Conservation (phyloP, 2,113 vertebrate genomes). For the Diglossa brunneiventris region DNA sequence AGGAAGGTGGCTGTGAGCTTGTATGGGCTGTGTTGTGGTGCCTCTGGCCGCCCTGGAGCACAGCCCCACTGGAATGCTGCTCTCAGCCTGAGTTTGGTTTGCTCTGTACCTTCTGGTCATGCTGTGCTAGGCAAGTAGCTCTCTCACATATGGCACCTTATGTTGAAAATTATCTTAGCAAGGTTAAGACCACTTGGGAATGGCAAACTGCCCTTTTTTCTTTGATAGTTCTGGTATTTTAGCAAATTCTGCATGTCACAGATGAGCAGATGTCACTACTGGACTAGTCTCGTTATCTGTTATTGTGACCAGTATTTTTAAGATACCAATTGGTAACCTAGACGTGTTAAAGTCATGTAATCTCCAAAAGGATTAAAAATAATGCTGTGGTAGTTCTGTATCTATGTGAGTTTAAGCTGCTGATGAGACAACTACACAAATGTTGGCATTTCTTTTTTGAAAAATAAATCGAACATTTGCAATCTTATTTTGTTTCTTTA, state of each 20-base stretch:
- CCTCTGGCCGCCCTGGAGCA: background rate
- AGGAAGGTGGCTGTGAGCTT: background rate
- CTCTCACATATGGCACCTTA: background rate
- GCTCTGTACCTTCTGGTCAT: background rate
- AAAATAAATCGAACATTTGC: background rate
- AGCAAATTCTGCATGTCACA: background rate
- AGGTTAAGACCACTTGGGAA: background rate
- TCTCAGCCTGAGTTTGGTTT: background rate
- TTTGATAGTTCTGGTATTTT: background rate
- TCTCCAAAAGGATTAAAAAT: background rate
- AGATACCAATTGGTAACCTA: background rate
- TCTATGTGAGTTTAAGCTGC: background rate
- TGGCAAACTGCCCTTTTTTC: background rate
- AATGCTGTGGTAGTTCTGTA: background rate
- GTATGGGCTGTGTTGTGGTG: fast-evolving
- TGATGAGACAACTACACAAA: background rate
- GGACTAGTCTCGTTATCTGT: background rate
- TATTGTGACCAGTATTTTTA: background rate
- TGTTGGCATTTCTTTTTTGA: background rate
- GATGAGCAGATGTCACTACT: background rate
- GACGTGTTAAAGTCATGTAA: background rate
- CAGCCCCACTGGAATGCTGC: background rate
- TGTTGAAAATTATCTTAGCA: background rate
- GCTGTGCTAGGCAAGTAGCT: background rate
- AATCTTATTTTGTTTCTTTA: background rate